phyloP scores from a whole-genome alignment of 1,140 invertebrate genomes.

The Drosophila kurseongensis region DNA sequence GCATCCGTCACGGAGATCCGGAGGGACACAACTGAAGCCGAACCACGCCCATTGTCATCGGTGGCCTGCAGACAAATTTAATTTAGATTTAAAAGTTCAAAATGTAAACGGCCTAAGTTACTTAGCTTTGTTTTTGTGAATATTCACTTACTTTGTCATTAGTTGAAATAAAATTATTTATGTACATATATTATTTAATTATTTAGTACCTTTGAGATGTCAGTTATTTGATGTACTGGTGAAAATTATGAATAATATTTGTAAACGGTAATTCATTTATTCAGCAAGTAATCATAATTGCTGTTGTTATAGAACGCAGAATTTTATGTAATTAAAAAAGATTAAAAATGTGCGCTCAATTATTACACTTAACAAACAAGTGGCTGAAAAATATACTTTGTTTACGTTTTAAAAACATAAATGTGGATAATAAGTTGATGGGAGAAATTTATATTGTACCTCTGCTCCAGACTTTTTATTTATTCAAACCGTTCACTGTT shows the following conservation, averaged over 20 bases:
- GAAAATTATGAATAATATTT: background rate
- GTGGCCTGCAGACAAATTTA: conserved; percentile 87
- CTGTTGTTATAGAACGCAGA: no score
- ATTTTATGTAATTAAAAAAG: background rate
- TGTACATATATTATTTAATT: no score
- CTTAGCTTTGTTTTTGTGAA: no score
- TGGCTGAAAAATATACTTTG: background rate
- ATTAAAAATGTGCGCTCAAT: background rate
- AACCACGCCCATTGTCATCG: conserved; percentile 92
- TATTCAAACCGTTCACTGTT: background rate
- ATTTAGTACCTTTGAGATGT: background rate
- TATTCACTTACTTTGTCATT: no score
- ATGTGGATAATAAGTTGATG: no score
- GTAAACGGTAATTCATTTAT: background rate
- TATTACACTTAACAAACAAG: background rate
- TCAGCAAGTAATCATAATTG: conserved; percentile 2
- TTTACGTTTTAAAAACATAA: no score
- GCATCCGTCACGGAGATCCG: conserved; percentile 92
- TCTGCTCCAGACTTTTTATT: background rate
- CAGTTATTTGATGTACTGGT: background rate
- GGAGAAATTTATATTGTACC: no score
- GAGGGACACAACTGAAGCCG: conserved; percentile 90
- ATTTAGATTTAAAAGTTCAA: no score
- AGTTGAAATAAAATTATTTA: no score
- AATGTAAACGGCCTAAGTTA: no score